Base-by-base conservation (phyloP, 2,113 vertebrate genomes). In the Phyllostomus hastatus region DNA sequence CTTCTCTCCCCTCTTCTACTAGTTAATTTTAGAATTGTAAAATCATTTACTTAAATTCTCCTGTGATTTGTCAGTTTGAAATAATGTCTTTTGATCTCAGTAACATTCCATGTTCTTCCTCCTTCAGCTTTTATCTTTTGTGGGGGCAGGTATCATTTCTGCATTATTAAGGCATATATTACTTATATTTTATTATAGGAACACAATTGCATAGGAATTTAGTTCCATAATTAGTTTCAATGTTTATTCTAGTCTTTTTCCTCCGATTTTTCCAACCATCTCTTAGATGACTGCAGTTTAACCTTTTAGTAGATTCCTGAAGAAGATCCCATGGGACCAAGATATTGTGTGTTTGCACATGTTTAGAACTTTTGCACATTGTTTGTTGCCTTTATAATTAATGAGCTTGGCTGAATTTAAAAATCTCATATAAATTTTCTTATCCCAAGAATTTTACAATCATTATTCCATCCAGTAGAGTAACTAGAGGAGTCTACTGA, bases 51-150 rank as follows among this genome's bases (percentile, higher is more conserved):
- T 67, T 86, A 61, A 73, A 72, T 88, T 87, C 4, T 73, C 24
- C 10, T 86, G 33, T 41, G 72, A 69, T 72, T 95, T 73, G 28
- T 72, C 28, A 38, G 17, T 90, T 80, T 96, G 75, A 79, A 88
- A 82, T 84, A 38, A 12, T 80, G 81, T 88, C 66, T 94, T 96
- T 97, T 95, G 87, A 75, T 90, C 79, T 92, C 73, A 72, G 22
- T 54, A 87, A 4, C 7, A 24, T 81, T 59, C n/a, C 16, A 75
- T 57, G 15, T 84, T 88, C n/a, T 87, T 81, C 4, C 5, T 92
- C 46, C 20, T 93, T 54, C 28, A 52, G 3, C 48, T 80, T 96
- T 90, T 12, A 75, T 66, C 33, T 48, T 84, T 80, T 19, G 69
- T 31, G 24, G n/a, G 19, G 4, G 8, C 38, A 41, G 8, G 87